phyloP scores from a whole-genome alignment of 2,888 invertebrate species.

The Argyra leucocephala region DNA sequence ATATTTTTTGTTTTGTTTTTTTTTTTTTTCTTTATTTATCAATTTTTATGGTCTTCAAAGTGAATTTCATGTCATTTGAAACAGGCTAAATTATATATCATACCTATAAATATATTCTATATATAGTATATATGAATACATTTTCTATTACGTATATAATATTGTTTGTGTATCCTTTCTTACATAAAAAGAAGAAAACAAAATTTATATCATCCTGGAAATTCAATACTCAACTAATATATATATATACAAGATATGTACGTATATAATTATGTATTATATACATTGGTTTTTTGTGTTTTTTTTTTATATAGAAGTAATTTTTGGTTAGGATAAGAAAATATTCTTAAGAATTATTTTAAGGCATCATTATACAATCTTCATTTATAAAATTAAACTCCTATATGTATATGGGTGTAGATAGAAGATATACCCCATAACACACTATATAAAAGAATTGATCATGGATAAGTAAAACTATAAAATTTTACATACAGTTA shows the following conservation, averaged over 20 bases:
- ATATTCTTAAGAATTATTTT: neutral
- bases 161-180: neutral
- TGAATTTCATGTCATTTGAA: neutral
- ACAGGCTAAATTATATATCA: neutral
- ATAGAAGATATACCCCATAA: no score
- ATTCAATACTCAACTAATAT: no score
- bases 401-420: no score
- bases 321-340: neutral
- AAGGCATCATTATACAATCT: neutral
- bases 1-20: neutral
- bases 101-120: neutral
- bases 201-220: neutral
- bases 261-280: no score
- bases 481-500: no score
- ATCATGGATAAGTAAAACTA: no score
- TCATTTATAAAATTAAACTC: neutral
- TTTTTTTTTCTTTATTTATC: neutral
- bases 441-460: no score
- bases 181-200: no score
- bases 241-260: no score
- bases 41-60: neutral
- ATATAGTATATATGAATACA: neutral
- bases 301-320: no score
- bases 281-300: no score
- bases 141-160: neutral